Evolutionary conservation across 2,797 vertebrate genomes (phyloP).

Genomic region (Meda fulgida): DNA sequence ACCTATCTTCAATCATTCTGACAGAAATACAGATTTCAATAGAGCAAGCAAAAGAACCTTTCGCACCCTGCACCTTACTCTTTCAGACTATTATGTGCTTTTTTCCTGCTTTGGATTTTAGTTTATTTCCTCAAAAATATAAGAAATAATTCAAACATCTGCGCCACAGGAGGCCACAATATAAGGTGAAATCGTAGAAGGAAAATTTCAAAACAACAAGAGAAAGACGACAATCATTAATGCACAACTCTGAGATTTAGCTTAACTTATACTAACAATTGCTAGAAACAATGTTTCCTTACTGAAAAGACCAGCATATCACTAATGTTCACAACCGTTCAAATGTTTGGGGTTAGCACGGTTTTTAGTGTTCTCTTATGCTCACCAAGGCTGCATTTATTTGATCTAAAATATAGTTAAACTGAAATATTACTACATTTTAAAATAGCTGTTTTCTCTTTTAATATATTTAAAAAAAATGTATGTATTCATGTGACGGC

Average conservation of each 20-base stretch:
- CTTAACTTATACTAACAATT: not conserved
- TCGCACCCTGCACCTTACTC: not conserved
- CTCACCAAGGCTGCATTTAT: not conserved
- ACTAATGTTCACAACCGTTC: not conserved
- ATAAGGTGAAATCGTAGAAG: not conserved
- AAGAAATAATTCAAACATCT: not conserved
- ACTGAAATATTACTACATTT: not conserved
- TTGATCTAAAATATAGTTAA: not conserved
- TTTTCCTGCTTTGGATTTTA: constrained; percentile 18
- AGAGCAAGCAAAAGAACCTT: constrained; percentile 20
- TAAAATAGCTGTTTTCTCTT: not conserved
- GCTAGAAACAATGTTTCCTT: not conserved
- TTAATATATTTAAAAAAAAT: not conserved
- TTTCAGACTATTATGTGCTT: not conserved
- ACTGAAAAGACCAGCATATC: not conserved
- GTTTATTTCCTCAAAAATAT: not conserved
- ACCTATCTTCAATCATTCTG: constrained; percentile 33
- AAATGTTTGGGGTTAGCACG: not conserved
- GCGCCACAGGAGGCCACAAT: not conserved
- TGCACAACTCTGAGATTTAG: not conserved
- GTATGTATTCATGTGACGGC: not conserved
- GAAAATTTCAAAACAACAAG: not conserved
- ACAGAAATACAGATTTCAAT: constrained; percentile 36
- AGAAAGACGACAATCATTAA: not conserved
- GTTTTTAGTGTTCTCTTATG: not conserved